Evolutionary conservation across 2,113 vertebrate genomes (phyloP).

Genomic region (Syngnathus floridae): DNA sequence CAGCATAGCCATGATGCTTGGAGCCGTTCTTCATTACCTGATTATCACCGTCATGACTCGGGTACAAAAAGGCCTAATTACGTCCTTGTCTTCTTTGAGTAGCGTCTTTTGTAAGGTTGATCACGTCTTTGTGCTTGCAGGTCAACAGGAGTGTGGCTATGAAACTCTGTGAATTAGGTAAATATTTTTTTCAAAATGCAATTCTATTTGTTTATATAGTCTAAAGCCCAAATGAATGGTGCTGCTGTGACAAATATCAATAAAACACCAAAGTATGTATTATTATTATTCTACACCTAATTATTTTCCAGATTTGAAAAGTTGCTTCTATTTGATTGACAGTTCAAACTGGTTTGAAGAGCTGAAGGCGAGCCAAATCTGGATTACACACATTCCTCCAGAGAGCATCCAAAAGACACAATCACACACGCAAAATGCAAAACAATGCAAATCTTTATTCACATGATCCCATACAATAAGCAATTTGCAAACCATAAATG

Average conservation of each 20-base stretch:
- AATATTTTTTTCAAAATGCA: neutral
- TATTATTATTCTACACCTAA: neutral
- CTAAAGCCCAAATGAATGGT: neutral
- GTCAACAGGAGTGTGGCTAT: constrained; percentile 79
- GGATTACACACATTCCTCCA: neutral
- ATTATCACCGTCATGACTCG: constrained; percentile 84
- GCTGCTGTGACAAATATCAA: neutral
- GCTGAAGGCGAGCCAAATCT: neutral
- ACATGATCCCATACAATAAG: neutral
- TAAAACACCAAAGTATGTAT: neutral
- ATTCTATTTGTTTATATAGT: neutral
- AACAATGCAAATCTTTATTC: neutral
- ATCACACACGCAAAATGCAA: neutral
- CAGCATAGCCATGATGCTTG: constrained; percentile 70
- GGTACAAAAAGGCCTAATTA: constrained; percentile 40
- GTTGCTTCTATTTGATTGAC: neutral
- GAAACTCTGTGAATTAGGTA: constrained; percentile 83
- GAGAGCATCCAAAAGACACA: neutral
- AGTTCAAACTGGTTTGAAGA: constrained; percentile 2
- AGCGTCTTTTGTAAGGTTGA: neutral
- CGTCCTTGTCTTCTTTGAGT: neutral
- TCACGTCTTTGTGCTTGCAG: constrained; percentile 57
- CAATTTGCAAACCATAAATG: too few species aligned
- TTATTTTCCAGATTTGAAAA: neutral
- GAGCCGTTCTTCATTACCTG: constrained; percentile 83